A percentile compares a stretch with the other conserved stretches of the same genome.
Evolutionary conservation across 2,888 invertebrate genomes (phyloP).

Genomic region (Noctuana brunneofusca): DNA sequence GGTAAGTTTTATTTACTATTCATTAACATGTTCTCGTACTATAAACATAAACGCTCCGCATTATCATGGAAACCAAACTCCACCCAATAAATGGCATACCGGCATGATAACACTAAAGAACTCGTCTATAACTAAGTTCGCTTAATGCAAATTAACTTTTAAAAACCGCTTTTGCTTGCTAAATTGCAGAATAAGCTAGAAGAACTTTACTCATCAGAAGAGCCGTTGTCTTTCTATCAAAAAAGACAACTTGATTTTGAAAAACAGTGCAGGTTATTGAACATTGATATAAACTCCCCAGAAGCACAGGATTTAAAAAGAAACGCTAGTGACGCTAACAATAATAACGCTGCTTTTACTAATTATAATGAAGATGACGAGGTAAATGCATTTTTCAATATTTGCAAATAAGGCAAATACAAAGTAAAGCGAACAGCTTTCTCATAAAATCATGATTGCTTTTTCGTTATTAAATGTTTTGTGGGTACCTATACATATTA

Average conservation of each 20-base stretch:
- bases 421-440: too few species aligned
- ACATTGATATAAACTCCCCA: conserved; percentile 67
- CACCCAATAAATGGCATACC: too few species aligned
- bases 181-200: conserved; percentile 66
- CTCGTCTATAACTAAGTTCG: neutral
- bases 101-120: too few species aligned
- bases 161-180: conserved; percentile 25
- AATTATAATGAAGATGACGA: conserved; percentile 49
- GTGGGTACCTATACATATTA: neutral
- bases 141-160: conserved; percentile 28
- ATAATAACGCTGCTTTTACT: conserved; percentile 58
- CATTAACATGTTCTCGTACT: too few species aligned
- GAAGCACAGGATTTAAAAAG: conserved; percentile 65
- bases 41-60: too few species aligned
- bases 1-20: conserved; percentile 57
- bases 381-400: conserved; percentile 27
- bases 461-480: neutral
- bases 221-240: conserved; percentile 75
- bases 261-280: conserved; percentile 75
- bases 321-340: conserved; percentile 52
- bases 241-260: conserved; percentile 75
- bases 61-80: too few species aligned
- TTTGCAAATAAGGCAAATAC: neutral
- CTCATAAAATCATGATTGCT: too few species aligned
- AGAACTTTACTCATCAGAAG: conserved; percentile 60